Evolutionary conservation across 2,113 vertebrate genomes (phyloP).

Genomic region (Phrynosoma platyrhinos): DNA sequence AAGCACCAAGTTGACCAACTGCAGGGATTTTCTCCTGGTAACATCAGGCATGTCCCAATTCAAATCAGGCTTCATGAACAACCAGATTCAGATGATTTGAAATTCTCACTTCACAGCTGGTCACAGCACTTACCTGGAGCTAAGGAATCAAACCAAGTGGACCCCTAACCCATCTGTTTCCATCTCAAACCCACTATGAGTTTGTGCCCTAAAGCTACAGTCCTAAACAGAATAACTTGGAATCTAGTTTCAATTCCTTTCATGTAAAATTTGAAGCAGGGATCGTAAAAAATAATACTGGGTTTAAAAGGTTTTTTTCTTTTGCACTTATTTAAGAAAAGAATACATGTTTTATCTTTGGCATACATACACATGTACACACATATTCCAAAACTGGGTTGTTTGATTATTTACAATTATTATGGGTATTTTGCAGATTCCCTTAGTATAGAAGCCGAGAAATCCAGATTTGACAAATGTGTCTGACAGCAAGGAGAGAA

Average conservation of each 20-base stretch:
- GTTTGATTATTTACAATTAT: conserved; percentile 14
- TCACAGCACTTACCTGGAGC: background rate
- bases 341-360: background rate
- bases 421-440: conserved; percentile 7
- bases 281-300: background rate
- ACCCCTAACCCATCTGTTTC: background rate
- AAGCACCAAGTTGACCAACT: background rate
- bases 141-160: background rate
- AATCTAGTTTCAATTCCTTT: background rate
- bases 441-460: conserved; percentile 4
- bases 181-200: background rate
- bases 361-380: background rate
- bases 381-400: background rate
- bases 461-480: conserved; percentile 28
- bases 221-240: background rate
- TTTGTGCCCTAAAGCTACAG: background rate
- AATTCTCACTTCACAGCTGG: background rate
- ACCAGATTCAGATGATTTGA: background rate
- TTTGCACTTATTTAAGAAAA: background rate
- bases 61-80: background rate
- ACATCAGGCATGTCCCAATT: background rate
- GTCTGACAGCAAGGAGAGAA: conserved; percentile 17
- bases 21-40: background rate
- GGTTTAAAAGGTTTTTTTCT: background rate
- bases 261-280: background rate